Conservation (phyloP, 2,797 vertebrate species). For the Argentina silus region DNA sequence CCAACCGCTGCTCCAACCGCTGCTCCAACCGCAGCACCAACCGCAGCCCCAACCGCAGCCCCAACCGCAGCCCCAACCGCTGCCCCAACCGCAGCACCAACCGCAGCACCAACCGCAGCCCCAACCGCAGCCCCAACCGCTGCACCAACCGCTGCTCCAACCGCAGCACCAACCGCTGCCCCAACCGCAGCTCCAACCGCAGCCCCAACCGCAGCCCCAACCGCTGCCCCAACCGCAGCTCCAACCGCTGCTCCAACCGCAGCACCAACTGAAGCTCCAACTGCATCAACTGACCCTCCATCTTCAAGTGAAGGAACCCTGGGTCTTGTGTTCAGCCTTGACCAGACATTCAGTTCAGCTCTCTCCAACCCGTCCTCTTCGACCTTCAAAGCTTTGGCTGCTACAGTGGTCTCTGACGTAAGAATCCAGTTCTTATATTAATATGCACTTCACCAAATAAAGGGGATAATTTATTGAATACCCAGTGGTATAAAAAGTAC, state of each 20-base stretch:
- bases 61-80: no score
- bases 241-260: background rate
- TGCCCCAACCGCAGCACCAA: no score
- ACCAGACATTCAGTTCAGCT: background rate
- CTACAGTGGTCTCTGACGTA: background rate
- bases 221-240: background rate
- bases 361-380: background rate
- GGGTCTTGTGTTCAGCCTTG: background rate
- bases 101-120: no score
- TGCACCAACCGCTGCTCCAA: background rate
- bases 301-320: background rate
- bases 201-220: background rate
- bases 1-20: no score
- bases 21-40: no score
- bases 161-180: background rate
- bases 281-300: constrained; percentile 1
- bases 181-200: background rate
- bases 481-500: no score
- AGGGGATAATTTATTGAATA: background rate
- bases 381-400: background rate
- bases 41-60: no score
- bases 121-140: no score
- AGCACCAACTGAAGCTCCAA: background rate
- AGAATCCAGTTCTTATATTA: background rate
- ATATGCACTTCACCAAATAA: background rate